Evolutionary conservation across 2,797 vertebrate genomes (phyloP).

Genomic region (Rhinichthys osculus): DNA sequence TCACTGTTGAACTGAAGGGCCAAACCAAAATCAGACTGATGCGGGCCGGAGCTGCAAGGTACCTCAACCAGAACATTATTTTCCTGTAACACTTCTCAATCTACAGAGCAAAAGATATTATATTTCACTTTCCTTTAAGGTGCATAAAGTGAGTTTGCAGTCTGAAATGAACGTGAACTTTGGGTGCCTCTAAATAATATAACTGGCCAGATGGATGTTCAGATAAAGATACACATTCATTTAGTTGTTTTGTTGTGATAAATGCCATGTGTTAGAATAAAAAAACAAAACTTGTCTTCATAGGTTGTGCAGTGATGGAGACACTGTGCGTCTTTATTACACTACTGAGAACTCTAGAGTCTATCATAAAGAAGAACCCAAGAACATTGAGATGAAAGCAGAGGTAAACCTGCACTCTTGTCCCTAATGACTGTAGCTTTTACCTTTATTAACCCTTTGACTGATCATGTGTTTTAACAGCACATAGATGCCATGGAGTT

Average conservation of each 20-base stretch:
- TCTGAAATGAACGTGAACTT: background rate
- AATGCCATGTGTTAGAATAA: too few species aligned
- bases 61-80: background rate
- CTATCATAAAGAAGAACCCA: conserved; percentile 91
- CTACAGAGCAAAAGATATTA: background rate
- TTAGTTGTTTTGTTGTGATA: too few species aligned
- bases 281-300: background rate
- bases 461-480: conserved; percentile 46
- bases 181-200: too few species aligned
- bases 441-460: background rate
- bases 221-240: too few species aligned
- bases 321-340: conserved; percentile 85
- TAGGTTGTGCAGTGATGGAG: conserved; percentile 89
- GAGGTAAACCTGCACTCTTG: conserved; percentile 74
- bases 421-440: background rate
- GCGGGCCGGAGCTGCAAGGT: conserved; percentile 83
- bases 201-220: too few species aligned
- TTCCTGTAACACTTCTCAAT: background rate
- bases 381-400: conserved; percentile 84
- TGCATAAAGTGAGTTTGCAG: background rate
- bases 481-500: conserved; percentile 88
- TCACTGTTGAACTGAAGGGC: conserved; percentile 75
- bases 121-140: background rate
- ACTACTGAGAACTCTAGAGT: conserved; percentile 91
- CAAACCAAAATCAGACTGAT: conserved; percentile 86